Evolutionary conservation across 2,113 vertebrate genomes (phyloP).

Genomic region (Aix galericulata): DNA sequence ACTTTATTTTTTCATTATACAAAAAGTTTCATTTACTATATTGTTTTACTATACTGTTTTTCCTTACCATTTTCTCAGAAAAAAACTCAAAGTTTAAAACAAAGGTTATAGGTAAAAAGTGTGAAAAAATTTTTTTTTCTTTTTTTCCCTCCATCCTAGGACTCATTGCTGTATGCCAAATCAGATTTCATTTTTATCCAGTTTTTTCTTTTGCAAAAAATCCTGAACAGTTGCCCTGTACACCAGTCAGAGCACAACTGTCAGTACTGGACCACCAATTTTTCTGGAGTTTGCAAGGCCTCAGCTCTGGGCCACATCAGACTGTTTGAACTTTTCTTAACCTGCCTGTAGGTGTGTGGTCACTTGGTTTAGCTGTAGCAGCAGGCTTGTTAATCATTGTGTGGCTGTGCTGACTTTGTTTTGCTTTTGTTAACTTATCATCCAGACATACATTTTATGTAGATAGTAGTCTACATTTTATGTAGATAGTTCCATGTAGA

Average conservation of each 20-base stretch:
- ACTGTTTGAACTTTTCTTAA: not conserved
- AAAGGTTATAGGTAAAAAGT: not conserved
- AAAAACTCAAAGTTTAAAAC: fast-evolving
- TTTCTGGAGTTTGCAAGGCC: not conserved
- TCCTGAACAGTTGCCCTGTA: not conserved
- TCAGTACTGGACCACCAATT: not conserved
- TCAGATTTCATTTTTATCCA: not conserved
- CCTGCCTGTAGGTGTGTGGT: not conserved
- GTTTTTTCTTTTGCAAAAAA: not conserved
- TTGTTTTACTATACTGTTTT: too few relatives aligned
- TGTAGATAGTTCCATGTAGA: not conserved
- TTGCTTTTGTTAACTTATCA: not conserved
- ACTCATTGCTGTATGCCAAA: not conserved
- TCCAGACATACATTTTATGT: too few relatives aligned
- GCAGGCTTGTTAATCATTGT: not conserved
- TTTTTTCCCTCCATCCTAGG: not conserved
- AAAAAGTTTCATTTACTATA: not conserved
- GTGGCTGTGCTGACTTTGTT: not conserved
- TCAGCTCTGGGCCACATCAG: not conserved
- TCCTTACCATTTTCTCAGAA: not conserved
- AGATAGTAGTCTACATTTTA: not conserved
- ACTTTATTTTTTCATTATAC: not conserved
- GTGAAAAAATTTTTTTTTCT: not conserved
- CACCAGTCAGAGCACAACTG: not conserved
- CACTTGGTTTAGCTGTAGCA: not conserved